phyloP scores from a whole-genome alignment of 2,113 vertebrate species.

The Saiga tatarica region DNA sequence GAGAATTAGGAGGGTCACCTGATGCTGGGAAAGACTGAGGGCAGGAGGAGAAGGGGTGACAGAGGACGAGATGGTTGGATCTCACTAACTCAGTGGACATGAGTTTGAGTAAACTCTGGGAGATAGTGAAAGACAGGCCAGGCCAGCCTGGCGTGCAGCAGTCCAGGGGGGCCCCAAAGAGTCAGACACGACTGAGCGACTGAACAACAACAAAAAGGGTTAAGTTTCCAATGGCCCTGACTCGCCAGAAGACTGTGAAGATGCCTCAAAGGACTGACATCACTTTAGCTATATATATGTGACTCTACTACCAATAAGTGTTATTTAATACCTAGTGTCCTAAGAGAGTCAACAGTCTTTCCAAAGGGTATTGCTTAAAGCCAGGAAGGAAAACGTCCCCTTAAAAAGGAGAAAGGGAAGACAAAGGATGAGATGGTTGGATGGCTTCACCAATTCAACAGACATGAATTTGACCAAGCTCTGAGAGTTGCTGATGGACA shows the following conservation, averaged over 20 bases:
- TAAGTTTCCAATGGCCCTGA: background rate
- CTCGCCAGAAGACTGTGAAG: background rate
- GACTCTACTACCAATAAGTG: background rate
- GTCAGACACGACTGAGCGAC: background rate
- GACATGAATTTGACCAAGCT: background rate
- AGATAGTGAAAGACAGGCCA: background rate
- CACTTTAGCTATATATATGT: accelerated
- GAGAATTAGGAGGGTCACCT: background rate
- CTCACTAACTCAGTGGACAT: background rate
- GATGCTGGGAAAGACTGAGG: background rate
- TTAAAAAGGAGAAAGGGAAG: background rate
- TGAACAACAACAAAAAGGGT: background rate
- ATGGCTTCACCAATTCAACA: background rate
- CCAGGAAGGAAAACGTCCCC: background rate
- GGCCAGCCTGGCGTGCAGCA: background rate
- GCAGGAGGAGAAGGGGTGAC: background rate
- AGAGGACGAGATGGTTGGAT: background rate
- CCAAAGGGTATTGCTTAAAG: background rate
- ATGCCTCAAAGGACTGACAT: background rate
- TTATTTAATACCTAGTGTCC: background rate
- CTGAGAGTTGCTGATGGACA: background rate
- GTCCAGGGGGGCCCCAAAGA: background rate
- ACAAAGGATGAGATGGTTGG: background rate
- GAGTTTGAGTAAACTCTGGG: background rate
- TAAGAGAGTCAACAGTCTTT: background rate